Percentiles rank a stretch among this genome's conserved stretches.
These are phyloP conservation scores for Neotoxoptera formosana DNA, from an alignment of 1,140 invertebrate species.

Conservation along the genomic window DNA sequence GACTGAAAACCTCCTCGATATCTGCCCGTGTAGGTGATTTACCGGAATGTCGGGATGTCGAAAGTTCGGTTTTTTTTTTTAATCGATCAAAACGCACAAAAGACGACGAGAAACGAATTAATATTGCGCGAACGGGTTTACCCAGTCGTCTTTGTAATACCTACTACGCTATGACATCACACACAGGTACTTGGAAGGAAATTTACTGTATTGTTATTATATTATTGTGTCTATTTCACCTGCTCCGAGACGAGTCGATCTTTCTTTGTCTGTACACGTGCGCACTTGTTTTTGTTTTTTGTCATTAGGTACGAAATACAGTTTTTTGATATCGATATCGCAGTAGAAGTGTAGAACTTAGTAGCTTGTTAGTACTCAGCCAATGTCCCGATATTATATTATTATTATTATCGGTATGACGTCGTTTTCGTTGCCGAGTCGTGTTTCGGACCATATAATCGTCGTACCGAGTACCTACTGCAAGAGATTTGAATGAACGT, in stretches of 20 bases:
- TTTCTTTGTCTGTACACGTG: background rate
- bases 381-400: background rate
- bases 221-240: background rate
- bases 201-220: background rate
- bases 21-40: background rate
- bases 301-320: background rate
- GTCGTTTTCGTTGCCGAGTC: too few relatives aligned
- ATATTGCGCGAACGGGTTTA: background rate
- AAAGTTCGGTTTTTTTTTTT: background rate
- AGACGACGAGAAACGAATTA: background rate
- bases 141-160: background rate
- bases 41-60: background rate
- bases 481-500: constrained; percentile 45
- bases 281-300: background rate
- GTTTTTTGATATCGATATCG: background rate
- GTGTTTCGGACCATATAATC: background rate
- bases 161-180: background rate
- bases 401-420: background rate
- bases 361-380: background rate
- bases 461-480: background rate
- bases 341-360: background rate
- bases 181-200: background rate
- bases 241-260: background rate
- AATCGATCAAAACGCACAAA: background rate
- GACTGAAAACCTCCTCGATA: background rate